Percentiles rank a stretch among this genome's conserved stretches.
Evolutionary conservation across 2,113 vertebrate genomes (phyloP).

Genomic region (Crocuta crocuta): DNA sequence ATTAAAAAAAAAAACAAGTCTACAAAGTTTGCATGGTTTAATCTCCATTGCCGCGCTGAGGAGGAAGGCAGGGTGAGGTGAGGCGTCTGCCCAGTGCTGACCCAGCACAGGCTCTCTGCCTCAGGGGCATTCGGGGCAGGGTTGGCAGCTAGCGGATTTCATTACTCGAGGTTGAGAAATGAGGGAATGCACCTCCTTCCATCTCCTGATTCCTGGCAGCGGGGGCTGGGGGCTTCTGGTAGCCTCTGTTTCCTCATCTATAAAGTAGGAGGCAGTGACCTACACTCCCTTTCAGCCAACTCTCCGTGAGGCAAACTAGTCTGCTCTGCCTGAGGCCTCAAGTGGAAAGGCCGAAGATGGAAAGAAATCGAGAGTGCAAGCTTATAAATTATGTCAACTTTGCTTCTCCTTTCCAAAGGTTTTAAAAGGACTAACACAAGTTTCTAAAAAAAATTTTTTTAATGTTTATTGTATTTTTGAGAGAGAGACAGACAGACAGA

Average conservation of each 20-base stretch:
- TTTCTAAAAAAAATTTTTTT: not conserved
- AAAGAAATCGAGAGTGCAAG: not conserved
- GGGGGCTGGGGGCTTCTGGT: not conserved
- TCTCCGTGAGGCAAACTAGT: not conserved
- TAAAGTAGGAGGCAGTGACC: too few species aligned
- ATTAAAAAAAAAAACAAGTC: too few species aligned
- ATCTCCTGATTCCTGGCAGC: not conserved
- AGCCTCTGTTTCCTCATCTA: not conserved
- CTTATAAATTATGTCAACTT: not conserved
- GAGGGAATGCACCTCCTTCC: too few species aligned
- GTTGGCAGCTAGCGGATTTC: fast-evolving
- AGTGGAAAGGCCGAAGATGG: fast-evolving
- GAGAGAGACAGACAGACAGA: too few species aligned
- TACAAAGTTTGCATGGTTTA: not conserved
- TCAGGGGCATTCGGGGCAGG: not conserved
- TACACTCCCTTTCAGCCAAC: fast-evolving
- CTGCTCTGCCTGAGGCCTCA: not conserved
- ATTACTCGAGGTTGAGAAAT: not conserved
- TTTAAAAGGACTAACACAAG: not conserved
- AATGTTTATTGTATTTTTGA: too few species aligned
- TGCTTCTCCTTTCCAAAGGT: not conserved
- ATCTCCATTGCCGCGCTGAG: fast-evolving
- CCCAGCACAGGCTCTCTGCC: not conserved
- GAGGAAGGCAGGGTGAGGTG: not conserved
- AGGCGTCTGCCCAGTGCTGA: not conserved